Percentiles rank a stretch among this genome's conserved stretches.
phyloP scores from a whole-genome alignment of 2,888 invertebrate genomes.

The Tetheella fluctuosa region DNA sequence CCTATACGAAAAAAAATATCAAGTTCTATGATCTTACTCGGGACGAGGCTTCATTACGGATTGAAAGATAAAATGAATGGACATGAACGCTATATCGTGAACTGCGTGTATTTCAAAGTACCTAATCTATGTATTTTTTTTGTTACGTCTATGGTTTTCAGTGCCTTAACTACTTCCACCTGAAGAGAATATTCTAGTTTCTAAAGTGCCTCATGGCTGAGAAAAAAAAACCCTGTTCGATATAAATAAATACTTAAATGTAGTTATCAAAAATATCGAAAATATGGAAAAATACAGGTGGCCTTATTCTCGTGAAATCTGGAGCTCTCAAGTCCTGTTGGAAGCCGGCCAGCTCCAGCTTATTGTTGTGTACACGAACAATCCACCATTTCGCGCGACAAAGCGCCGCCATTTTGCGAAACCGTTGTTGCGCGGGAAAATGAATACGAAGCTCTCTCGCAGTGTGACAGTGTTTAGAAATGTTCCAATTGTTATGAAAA shows the following conservation, averaged over 20 bases:
- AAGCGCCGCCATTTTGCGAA: slow-evolving; percentile 44
- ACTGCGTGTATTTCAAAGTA: too few relatives aligned
- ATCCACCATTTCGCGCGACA: slow-evolving; percentile 43
- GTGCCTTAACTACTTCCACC: too few relatives aligned
- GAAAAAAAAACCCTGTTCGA: slow-evolving; percentile 4
- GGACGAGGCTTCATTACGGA: too few relatives aligned
- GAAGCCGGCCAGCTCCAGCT: slow-evolving; percentile 43
- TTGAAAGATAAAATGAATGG: too few relatives aligned
- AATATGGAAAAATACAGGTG: slow-evolving; percentile 32
- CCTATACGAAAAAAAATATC: too few relatives aligned
- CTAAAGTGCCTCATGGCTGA: too few relatives aligned
- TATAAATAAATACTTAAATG: slow-evolving; percentile 21
- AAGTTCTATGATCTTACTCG: too few relatives aligned
- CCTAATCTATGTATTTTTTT: too few relatives aligned
- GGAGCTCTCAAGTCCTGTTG: slow-evolving; percentile 40
- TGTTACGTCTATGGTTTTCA: too few relatives aligned
- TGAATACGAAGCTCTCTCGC: slow-evolving; percentile 20
- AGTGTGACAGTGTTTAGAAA: slow-evolving; percentile 13
- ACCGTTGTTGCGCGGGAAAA: slow-evolving; percentile 35
- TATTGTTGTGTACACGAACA: slow-evolving; percentile 28
- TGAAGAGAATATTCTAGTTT: too few relatives aligned
- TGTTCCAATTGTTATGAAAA: slow-evolving; percentile 22
- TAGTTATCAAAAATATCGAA: slow-evolving; percentile 18
- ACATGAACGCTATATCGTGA: too few relatives aligned
- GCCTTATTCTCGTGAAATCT: slow-evolving; percentile 40